phyloP scores from a whole-genome alignment of 2,888 invertebrate species.

The Cryptophagus acutangulus region DNA sequence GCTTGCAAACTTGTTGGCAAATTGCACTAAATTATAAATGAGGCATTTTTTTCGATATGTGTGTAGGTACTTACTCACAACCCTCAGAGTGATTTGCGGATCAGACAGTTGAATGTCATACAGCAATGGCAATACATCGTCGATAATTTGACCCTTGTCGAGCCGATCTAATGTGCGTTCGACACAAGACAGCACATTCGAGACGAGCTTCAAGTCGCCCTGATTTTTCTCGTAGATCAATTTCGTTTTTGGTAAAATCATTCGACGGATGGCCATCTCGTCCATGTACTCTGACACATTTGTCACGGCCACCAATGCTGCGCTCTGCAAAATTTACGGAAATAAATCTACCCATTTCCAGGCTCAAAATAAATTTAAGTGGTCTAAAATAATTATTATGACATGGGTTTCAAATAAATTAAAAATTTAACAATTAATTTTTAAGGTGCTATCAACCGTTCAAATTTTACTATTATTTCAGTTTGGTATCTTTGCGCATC shows the following conservation, averaged over 20 bases:
- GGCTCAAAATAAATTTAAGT: too few species aligned
- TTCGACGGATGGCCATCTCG: constrained; percentile 71
- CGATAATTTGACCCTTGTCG: constrained; percentile 82
- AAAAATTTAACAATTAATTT: too few species aligned
- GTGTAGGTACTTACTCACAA: constrained; percentile 87
- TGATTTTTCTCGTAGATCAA: constrained; percentile 73
- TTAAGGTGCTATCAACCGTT: too few species aligned
- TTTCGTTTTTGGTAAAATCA: constrained; percentile 80
- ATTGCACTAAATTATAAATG: too few species aligned
- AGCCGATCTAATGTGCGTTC: constrained; percentile 79
- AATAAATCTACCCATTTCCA: background rate
- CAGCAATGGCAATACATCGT: constrained; percentile 84
- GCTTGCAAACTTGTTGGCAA: too few species aligned
- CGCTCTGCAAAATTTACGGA: constrained; percentile 59
- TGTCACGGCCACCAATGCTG: constrained; percentile 81
- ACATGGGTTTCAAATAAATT: too few species aligned
- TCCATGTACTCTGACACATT: constrained; percentile 81
- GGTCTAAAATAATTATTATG: too few species aligned
- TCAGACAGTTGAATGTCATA: constrained; percentile 82
- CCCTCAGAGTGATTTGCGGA: constrained; percentile 81
- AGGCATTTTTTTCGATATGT: too few species aligned
- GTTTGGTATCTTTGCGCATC: too few species aligned
- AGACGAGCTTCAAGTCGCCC: constrained; percentile 73
- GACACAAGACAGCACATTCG: constrained; percentile 71
- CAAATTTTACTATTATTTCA: too few species aligned